Base-by-base conservation (phyloP, 2,888 invertebrate species). In the Gymnocheta viridis region DNA sequence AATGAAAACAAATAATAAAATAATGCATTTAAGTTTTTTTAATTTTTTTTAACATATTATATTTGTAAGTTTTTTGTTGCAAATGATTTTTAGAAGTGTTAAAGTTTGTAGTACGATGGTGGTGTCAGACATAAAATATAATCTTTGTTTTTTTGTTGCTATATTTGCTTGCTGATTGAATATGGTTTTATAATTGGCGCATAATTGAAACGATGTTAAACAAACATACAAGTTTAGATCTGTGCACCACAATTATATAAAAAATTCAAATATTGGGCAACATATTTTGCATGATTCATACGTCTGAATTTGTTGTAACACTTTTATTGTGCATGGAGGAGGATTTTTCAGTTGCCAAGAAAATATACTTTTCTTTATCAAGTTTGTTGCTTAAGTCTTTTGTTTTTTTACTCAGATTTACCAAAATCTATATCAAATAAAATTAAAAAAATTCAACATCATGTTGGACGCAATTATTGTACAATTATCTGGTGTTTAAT, bases 161-260 rank as follows among this genome's bases (percentile, higher is more conserved):
- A 5, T 29, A 17, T 67, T 22, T 73, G 73, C 58, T 54, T 51
- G 58, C 60, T 60, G 54, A 10, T 58, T 60, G 77, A 58, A 38
- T 74, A 38, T 58, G 69, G 49, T 49, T 74, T 74, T 83, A 83
- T 83, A 83, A 83, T 83, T 83, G 82, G 79, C 82, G 69, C 70
- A 79, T 83, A 83, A 83, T 83, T 83, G 82, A 83, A 79, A 79
- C 64, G 58, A 51, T 79, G 79, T 58, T 49, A 64, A 58, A 51
- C 29, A 70, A 44, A 47, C 27, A 70, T 27, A 44, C 44, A 54
- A 62, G 41, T 60, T 32, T 67, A 35, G 14, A 56, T 32, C 2
- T 62, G 24, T 24, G 22, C 4, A 41, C 1, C 9, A 44, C 17
- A 41, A 44, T 44, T 22, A n/a, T 44, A 14, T 2, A 62, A 3